These are phyloP conservation scores for Matsumyia berberina DNA, from an alignment of 2,888 invertebrate genomes.

Conservation along the genomic window DNA sequence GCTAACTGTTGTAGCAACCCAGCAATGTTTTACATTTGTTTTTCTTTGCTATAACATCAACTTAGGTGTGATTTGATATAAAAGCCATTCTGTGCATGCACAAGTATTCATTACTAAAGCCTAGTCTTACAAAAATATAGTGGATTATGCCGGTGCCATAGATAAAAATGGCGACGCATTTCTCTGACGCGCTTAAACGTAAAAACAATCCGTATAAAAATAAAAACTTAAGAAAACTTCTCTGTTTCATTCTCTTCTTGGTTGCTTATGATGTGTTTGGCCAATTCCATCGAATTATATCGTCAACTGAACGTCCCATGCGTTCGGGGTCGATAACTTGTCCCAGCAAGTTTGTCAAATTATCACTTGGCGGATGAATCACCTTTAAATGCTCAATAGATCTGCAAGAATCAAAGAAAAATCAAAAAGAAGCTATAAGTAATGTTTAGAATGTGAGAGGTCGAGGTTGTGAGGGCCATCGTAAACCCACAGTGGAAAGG, in stretches of 20 bases:
- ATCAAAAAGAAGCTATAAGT: background rate
- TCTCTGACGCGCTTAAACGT: background rate
- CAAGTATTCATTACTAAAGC: conserved; percentile 16
- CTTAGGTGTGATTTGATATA: background rate
- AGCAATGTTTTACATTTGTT: conserved; percentile 43
- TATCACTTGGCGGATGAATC: conserved; percentile 61
- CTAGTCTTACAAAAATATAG: conserved; percentile 52
- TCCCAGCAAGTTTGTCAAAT: conserved; percentile 62
- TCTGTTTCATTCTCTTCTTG: background rate
- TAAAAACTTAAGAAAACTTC: conserved; percentile 19
- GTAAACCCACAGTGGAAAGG: no score
- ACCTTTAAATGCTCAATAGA: conserved; percentile 64
- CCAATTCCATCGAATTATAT: conserved; percentile 76
- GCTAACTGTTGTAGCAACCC: conserved; percentile 15
- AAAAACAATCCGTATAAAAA: conserved; percentile 36
- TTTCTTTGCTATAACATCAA: conserved; percentile 19
- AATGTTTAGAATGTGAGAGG: no score
- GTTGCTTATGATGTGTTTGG: conserved; percentile 61
- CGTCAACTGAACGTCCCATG: conserved; percentile 67
- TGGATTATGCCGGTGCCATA: conserved; percentile 37
- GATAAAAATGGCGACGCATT: conserved; percentile 24
- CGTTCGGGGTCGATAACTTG: conserved; percentile 72
- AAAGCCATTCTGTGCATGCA: conserved; percentile 29
- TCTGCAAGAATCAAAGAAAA: conserved; percentile 24
- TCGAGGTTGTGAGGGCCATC: no score